Base-by-base conservation (phyloP, 1,140 invertebrate genomes). In the Trypoxylus dichotomus region DNA sequence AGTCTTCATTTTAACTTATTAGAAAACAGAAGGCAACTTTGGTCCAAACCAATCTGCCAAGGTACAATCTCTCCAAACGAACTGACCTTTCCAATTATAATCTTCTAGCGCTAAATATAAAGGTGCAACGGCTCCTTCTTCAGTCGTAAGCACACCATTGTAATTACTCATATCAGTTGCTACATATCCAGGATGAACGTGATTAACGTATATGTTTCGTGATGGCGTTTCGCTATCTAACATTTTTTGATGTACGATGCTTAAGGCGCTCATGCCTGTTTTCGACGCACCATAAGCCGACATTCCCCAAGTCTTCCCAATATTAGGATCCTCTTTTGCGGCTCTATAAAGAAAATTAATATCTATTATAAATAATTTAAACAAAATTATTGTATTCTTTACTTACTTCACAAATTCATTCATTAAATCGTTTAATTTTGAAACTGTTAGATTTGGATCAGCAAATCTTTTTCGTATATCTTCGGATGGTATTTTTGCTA, bases 91-190 rank as follows among this genome's bases (percentile, higher is more conserved):
- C 54, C 87, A 79, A 29, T 82, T 80, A 47, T 84, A 74, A n/a
- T 84, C 82, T 41, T 88, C 80, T 11, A 88, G 79, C 19, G 87
- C 86, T 19, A 85, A 76, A 77, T 82, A 88, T 32, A 88, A 75
- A 15, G 87, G 82, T 7, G 82, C 83, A 78, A 80, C 60, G 3
- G 87, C 88, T 13, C 91, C 93, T 87, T 93, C 81, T 72, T 93
- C 91, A 74, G 90, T 88, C 2, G 89, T 91, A 29, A 92, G 85
- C 2, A 80, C 75, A 29, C 93, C 92, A 82, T 89, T 91, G 76
- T 92, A 89, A 75, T 86, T 89, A 2, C 88, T 89, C 92, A 94
- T 92, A 82, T 93, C 91, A 1, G 93, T 94, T 76, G 90, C 88
- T 2, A 94, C 92, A 85, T 92, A 93, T 25, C 89, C 89, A 54